Percentiles rank a stretch among this genome's conserved stretches.
phyloP scores from a whole-genome alignment of 2,888 invertebrate species.

The Fragum fragum region DNA sequence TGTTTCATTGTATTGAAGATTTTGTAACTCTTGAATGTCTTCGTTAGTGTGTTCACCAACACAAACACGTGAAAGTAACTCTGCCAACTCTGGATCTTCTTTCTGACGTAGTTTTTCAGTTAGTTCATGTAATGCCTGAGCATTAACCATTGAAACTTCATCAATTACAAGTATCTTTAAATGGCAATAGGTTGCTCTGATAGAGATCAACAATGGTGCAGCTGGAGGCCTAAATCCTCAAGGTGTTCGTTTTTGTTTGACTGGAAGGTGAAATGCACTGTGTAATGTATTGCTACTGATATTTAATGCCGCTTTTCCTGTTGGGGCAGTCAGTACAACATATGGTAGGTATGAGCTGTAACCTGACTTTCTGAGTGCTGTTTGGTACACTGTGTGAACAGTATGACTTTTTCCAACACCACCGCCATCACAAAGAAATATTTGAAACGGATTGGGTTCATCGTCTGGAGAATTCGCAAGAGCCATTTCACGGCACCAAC shows the following conservation, averaged over 20 bases:
- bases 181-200: slow-evolving; percentile 33
- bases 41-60: slow-evolving; percentile 40
- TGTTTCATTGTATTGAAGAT: background rate
- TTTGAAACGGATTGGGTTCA: slow-evolving; percentile 43
- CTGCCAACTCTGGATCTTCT: slow-evolving; percentile 55
- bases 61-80: slow-evolving; percentile 33
- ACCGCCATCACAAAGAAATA: slow-evolving; percentile 52
- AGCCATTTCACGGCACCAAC: slow-evolving; percentile 15
- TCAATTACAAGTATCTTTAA: slow-evolving; percentile 56
- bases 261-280: slow-evolving; percentile 53
- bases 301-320: slow-evolving; percentile 58
- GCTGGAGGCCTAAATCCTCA: slow-evolving; percentile 31
- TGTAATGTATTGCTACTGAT: slow-evolving; percentile 59
- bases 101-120: slow-evolving; percentile 50
- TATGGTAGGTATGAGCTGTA: slow-evolving; percentile 33
- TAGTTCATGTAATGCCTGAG: slow-evolving; percentile 35
- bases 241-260: slow-evolving; percentile 27
- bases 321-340: slow-evolving; percentile 53
- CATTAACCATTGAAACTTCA: slow-evolving; percentile 54
- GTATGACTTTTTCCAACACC: slow-evolving; percentile 46
- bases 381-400: slow-evolving; percentile 42
- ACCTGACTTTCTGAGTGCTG: slow-evolving; percentile 27
- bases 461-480: background rate
- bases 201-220: slow-evolving; percentile 27
- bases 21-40: slow-evolving; percentile 25